A percentile compares a stretch with the other conserved stretches of the same genome.
These are phyloP conservation scores for Dysmachus trigonus DNA, from an alignment of 2,888 invertebrate species.

Conservation along the genomic window DNA sequence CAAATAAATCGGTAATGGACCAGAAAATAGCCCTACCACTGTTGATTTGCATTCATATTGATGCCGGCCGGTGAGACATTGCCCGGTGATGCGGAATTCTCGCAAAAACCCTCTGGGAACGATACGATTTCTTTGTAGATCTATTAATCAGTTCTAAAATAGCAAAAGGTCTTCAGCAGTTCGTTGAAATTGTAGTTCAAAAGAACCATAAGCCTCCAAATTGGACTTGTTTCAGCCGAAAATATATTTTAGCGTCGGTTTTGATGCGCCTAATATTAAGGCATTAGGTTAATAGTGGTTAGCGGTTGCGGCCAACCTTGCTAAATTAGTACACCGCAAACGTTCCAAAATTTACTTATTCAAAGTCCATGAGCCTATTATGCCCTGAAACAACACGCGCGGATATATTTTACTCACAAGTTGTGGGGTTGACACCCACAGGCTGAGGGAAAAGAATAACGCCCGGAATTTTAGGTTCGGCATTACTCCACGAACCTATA, in stretches of 20 bases:
- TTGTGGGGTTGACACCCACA: not conserved
- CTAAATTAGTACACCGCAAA: not conserved
- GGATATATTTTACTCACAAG: not conserved
- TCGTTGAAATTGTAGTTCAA: not conserved
- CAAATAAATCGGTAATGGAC: not conserved
- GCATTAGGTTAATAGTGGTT: not conserved
- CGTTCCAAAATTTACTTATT: not conserved
- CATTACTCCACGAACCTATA: not conserved
- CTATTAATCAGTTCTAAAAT: not conserved
- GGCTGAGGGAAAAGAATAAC: not conserved
- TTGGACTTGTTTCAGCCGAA: not conserved
- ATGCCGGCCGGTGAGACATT: not conserved
- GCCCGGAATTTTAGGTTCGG: not conserved
- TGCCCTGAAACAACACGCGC: not conserved
- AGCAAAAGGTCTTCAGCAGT: not conserved
- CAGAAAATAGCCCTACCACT: not conserved
- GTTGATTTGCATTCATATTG: not conserved
- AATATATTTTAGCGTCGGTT: not conserved
- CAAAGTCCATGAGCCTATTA: not conserved
- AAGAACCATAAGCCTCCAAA: not conserved
- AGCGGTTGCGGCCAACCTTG: not conserved
- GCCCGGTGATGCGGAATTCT: not conserved
- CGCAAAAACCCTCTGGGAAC: not conserved
- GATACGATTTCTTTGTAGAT: not conserved
- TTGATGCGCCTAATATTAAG: not conserved